Base-by-base conservation (phyloP, 2,888 invertebrate species). In the Leucozona laternaria region DNA sequence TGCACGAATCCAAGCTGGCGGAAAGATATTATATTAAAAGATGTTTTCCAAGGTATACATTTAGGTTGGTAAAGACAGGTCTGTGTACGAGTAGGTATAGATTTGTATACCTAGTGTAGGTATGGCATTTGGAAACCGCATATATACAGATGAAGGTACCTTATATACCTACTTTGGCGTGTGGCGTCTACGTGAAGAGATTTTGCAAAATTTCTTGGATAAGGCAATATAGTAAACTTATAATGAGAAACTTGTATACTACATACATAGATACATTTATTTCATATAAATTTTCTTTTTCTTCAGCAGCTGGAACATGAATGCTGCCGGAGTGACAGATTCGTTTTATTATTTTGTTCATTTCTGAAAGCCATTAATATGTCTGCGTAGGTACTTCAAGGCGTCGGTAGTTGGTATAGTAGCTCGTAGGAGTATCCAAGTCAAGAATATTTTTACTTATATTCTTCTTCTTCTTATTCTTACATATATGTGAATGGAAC, bases 21-120 rank as follows among this genome's bases (percentile, higher is more conserved):
- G 77, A 77, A 82, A 64, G 71, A 82, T 82, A 66, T 68, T 77
- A 57, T 58, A 50, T 66, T 76, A 53, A 45, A 55, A 68, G 76
- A 80, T 80, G 68, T 70, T 70, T 48, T 70, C 66, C n/a, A n/a
- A 50, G 40, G 58, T 50, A n/a, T n/a, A 50, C n/a, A 34, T 64
- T 22, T 58, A 55, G 10, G 15, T 3, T n/a, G 8, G 55, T 15
- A 55, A n/a, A 53, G 53, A 53, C 25, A 22, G 50, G 8, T 43
- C 5, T 20, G 10, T 48, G 2, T 53, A 25, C 22, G 20, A 22
- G 22, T 43, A 7, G 11, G 25, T n/a, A n/a, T n/a, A n/a, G n/a
- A n/a, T n/a, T n/a, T n/a, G n/a, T n/a, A n/a, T n/a, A n/a, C n/a
- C n/a, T n/a, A n/a, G 8, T 17, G 3, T 45, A 4, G 17, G 2